A percentile compares a stretch with the other conserved stretches of the same genome.
phyloP scores from a whole-genome alignment of 2,113 vertebrate species.

The Callorhinus ursinus region DNA sequence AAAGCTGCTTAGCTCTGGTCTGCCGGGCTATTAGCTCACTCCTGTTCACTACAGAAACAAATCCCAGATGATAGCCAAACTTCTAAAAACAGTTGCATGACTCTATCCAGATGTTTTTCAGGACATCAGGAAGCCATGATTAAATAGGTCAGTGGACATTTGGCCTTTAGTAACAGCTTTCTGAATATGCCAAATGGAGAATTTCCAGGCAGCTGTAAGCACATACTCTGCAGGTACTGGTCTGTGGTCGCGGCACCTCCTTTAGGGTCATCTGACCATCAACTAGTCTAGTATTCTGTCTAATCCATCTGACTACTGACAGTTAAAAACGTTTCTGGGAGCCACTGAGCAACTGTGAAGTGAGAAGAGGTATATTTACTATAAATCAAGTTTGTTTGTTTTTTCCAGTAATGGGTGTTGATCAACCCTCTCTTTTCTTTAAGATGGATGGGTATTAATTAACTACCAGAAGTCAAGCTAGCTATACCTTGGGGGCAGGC shows the following conservation, averaged over 20 bases:
- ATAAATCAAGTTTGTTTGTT: neutral
- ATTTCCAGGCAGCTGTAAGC: neutral
- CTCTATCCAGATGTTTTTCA: neutral
- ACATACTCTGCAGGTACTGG: neutral
- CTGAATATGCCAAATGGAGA: neutral
- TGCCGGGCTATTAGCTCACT: neutral
- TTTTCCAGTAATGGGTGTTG: neutral
- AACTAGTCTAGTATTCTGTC: neutral
- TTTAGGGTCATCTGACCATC: neutral
- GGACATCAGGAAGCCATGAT: neutral
- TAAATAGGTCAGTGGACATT: neutral
- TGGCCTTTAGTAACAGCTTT: neutral
- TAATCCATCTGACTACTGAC: neutral
- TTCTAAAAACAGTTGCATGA: neutral
- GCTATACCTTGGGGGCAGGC: neutral
- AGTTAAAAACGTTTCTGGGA: neutral
- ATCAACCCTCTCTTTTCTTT: neutral
- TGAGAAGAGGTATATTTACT: slow-evolving; percentile 1
- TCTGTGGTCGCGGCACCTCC: neutral
- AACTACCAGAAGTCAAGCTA: neutral
- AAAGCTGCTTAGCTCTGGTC: slow-evolving; percentile 16
- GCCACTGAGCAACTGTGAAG: neutral
- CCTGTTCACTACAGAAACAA: slow-evolving; percentile 24
- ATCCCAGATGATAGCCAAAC: neutral
- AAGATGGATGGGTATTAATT: neutral